phyloP scores from a whole-genome alignment of 2,113 vertebrate genomes.

The Pangasianodon hypophthalmus region DNA sequence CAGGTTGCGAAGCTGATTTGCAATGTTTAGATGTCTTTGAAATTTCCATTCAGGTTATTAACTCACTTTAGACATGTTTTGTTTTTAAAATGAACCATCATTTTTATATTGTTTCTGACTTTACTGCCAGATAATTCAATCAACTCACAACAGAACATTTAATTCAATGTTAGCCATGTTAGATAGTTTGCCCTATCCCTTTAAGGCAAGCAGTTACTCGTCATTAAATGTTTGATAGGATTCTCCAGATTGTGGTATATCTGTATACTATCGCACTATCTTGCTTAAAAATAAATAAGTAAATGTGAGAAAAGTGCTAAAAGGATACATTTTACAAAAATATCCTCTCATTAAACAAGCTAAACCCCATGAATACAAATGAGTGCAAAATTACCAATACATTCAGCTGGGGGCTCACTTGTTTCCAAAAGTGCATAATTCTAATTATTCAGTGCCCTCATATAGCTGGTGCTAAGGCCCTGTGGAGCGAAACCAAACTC shows the following conservation, averaged over 20 bases:
- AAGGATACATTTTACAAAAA: background rate
- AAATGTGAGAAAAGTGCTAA: background rate
- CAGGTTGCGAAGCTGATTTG: background rate
- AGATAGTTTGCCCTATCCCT: background rate
- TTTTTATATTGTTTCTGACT: background rate
- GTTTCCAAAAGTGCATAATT: constrained; percentile 17
- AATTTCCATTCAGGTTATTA: background rate
- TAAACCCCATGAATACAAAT: constrained; percentile 28
- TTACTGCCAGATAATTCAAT: background rate
- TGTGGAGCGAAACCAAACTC: constrained; percentile 23
- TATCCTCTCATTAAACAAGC: constrained; percentile 11
- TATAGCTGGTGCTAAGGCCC: constrained; percentile 16
- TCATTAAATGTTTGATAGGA: background rate
- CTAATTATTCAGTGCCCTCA: constrained; percentile 16
- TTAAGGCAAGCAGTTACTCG: background rate
- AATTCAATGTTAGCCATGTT: background rate
- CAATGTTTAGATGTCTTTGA: background rate
- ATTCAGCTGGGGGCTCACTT: background rate
- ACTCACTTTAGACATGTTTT: background rate
- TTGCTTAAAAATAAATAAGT: background rate
- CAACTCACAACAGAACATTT: background rate
- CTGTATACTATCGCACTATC: background rate
- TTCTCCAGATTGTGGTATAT: background rate
- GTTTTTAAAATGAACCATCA: background rate
- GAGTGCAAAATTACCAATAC: constrained; percentile 9